Evolutionary conservation across 2,888 invertebrate species (phyloP), one percentile per base, ranked within the genome.

Genomic region (Nemoura dubitans): DNA sequence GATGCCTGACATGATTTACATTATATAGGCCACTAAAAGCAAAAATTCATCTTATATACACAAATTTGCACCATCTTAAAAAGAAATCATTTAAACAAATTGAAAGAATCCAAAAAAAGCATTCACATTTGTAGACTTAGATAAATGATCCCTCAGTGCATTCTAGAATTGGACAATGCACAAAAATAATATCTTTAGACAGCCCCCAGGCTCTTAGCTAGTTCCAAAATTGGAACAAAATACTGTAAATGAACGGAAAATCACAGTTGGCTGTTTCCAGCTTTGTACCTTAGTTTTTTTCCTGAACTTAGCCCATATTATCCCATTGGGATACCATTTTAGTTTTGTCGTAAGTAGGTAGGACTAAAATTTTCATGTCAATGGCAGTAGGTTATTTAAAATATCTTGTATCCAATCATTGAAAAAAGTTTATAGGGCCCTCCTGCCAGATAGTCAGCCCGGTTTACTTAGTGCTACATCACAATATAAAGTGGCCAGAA

Each of bases 161-260:
- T 59, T 16, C 14, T 16, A 59, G 59, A 59, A 59, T 10, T 59
- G 16, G 16, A 36, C 2, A 59, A 59, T 59, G 10, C 59, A 16
- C 21, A 16, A 59, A 36, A 59, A 59, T 59, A 59, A 59, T 59
- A 59, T 59, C 59, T 21, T 59, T 10, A 21, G 59, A 95, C 89
- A 92, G 91, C 93, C 93, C 89, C 91, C 90, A 83, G 91, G 81
- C 87, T 76, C 81, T 82, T 27, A 81, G 43, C 43, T 59, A 85
- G 43, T 84, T 84, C 85, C 78, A 76, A 28, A 27, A 21, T 7
- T 27, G 78, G 78, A 78, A 87, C 86, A 86, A 87, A 87, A 88
- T 87, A 87, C 87, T 87, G 86, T 36, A 87, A n/a, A 87, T 83
- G 84, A 85, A 87, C 80, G 29, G 42, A 86, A 87, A 87, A 88